Percentiles rank a stretch among this genome's conserved stretches.
These are phyloP conservation scores for Elegia similella DNA, from an alignment of 2,888 invertebrate species.

Conservation along the genomic window DNA sequence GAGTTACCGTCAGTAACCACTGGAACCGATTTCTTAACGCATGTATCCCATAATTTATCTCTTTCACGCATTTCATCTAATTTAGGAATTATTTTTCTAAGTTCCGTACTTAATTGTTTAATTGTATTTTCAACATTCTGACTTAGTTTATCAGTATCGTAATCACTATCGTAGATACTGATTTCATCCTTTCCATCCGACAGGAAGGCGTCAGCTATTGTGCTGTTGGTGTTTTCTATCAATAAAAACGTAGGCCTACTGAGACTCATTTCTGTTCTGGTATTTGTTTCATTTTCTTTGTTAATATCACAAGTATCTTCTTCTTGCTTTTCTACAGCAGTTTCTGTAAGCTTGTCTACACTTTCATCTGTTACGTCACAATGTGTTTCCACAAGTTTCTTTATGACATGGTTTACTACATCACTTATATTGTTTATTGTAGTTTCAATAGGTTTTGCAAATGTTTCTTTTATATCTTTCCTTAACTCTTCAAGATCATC, in stretches of 20 bases:
- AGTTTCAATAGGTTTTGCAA: conserved; percentile 74
- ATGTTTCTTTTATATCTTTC: conserved; percentile 74
- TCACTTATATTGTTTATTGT: conserved; percentile 78
- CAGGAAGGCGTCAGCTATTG: conserved; percentile 81
- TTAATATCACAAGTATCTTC: conserved; percentile 48
- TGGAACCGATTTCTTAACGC: conserved; percentile 41
- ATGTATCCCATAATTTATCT: conserved; percentile 62
- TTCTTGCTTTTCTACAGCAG: conserved; percentile 30
- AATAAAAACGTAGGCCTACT: conserved; percentile 73
- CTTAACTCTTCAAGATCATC: conserved; percentile 72
- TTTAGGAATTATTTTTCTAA: conserved; percentile 75
- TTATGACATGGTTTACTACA: conserved; percentile 76
- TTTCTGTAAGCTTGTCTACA: conserved; percentile 31
- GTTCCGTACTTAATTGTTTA: conserved; percentile 70
- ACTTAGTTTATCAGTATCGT: conserved; percentile 63
- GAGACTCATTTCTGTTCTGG: conserved; percentile 65
- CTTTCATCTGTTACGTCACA: conserved; percentile 45
- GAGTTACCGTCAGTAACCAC: conserved; percentile 61
- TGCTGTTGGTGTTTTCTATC: conserved; percentile 62
- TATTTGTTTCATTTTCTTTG: conserved; percentile 65
- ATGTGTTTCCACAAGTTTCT: conserved; percentile 70
- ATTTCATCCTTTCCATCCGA: conserved; percentile 82
- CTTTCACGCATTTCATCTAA: conserved; percentile 74
- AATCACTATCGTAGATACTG: conserved; percentile 58
- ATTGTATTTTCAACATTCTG: conserved; percentile 72